Evolutionary conservation across 2,888 invertebrate genomes (phyloP), one percentile per base, ranked within the genome.

Genomic region (Caenorhabditis zanzibari): DNA sequence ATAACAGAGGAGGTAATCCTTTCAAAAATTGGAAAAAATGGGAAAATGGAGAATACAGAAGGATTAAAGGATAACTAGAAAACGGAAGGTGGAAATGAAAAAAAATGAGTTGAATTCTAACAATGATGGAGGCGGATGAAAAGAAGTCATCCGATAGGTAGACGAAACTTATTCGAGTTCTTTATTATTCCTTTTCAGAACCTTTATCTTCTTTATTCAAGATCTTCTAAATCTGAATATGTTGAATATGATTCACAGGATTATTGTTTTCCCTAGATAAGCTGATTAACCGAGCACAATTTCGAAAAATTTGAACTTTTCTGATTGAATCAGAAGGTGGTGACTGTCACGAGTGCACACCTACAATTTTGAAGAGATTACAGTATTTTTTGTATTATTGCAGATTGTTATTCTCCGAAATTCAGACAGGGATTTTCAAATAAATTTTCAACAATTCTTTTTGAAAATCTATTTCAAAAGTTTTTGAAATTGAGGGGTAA

Each of bases 1-100:
- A 54, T 56, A 66, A 54, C 54, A 69, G 44, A 63, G 35, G 64
- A 64, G 81, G 74, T 77, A 77, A 77, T 77, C 77, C 77, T 22
- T 6, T 35, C 22, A 26, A 64, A 72, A 38, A 59, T n/a, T 38
- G 22, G 52, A 41, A 26, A 47, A 58, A 76, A 28, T 38, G 28
- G 41, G 44, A 26, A 58, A 41, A 79, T n/a, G n/a, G n/a, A 64
- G 61, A 75, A 72, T 74, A 84, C 59, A 84, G 76, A 35, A 19
- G 71, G 71, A 77, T 72, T 73, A 82, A 73, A 72, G 64, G 75
- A 75, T 75, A 66, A 76, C 58, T 24, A 49, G 47, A 54, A 66
- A 58, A 35, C 9, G 41, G 38, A 61, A 44, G 35, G 58, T 28
- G 44, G 76, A 52, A 16, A n/a, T n/a, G n/a, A 64, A 38, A 16